Conservation (phyloP, 2,888 invertebrate species). For the Drosophila melanosoma region DNA sequence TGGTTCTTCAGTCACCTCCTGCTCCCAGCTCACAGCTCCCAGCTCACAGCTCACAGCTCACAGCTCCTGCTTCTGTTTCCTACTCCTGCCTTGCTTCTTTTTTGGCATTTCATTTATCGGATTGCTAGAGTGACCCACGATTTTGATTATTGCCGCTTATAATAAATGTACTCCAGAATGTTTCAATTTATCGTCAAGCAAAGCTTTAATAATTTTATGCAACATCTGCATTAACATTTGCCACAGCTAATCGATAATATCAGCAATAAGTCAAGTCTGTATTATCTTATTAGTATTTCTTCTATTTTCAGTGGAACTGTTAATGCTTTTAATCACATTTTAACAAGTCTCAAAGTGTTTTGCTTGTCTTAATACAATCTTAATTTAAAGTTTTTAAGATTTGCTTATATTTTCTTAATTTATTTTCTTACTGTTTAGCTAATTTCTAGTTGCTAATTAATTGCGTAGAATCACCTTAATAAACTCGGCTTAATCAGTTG, state of each 20-base stretch:
- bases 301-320: not conserved
- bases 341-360: not conserved
- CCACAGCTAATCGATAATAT: not conserved
- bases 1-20: conserved; percentile 13
- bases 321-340: not conserved
- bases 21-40: not conserved
- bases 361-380: not conserved
- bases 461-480: not conserved
- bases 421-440: no score
- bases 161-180: conserved; percentile 48
- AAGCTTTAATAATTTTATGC: conserved; percentile 2
- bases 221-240: not conserved
- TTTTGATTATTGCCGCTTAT: conserved; percentile 47
- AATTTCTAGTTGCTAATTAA: no score
- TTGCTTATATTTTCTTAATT: not conserved
- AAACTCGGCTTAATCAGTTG: not conserved
- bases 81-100: conserved; percentile 9
- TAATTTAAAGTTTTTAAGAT: not conserved
- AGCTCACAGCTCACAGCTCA: not conserved
- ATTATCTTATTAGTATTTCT: not conserved
- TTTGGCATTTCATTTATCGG: conserved; percentile 73
- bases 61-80: not conserved
- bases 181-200: conserved; percentile 61
- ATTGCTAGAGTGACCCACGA: conserved; percentile 72
- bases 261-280: not conserved